phyloP scores from a whole-genome alignment of 2,888 invertebrate genomes.

The Drosophila quinaria region DNA sequence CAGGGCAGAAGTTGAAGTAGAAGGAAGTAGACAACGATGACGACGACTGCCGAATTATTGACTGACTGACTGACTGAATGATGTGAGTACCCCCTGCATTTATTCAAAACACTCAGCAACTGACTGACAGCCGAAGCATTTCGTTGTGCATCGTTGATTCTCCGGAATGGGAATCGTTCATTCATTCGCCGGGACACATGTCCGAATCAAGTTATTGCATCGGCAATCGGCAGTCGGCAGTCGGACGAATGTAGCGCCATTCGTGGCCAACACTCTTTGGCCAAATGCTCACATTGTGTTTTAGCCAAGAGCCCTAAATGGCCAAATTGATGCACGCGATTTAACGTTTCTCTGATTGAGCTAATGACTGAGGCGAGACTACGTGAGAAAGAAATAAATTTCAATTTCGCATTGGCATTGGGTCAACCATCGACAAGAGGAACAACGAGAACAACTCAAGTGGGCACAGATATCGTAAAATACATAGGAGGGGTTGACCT shows the following conservation, averaged over 20 bases:
- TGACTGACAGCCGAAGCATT: constrained; percentile 57
- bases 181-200: constrained; percentile 55
- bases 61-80: constrained; percentile 50
- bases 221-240: constrained; percentile 24
- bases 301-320: constrained; percentile 56
- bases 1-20: constrained; percentile 47
- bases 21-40: constrained; percentile 63
- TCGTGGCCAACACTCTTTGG: constrained; percentile 27
- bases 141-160: constrained; percentile 74
- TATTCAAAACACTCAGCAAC: not conserved
- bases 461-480: not conserved
- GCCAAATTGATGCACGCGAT: constrained; percentile 79
- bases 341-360: constrained; percentile 79
- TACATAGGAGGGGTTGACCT: constrained; percentile 4
- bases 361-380: constrained; percentile 78
- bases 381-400: constrained; percentile 85
- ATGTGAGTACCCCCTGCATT: constrained; percentile 3
- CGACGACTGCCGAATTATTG: constrained; percentile 79
- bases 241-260: constrained; percentile 51
- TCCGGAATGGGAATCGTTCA: constrained; percentile 39
- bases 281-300: constrained; percentile 28
- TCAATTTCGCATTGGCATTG: constrained; percentile 81
- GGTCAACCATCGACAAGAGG: constrained; percentile 58
- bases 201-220: constrained; percentile 38
- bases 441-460: constrained; percentile 16